Evolutionary conservation across 2,797 vertebrate species (phyloP), one percentile per base, ranked within the genome.

Genomic region (Gymnopithys bicolor): DNA sequence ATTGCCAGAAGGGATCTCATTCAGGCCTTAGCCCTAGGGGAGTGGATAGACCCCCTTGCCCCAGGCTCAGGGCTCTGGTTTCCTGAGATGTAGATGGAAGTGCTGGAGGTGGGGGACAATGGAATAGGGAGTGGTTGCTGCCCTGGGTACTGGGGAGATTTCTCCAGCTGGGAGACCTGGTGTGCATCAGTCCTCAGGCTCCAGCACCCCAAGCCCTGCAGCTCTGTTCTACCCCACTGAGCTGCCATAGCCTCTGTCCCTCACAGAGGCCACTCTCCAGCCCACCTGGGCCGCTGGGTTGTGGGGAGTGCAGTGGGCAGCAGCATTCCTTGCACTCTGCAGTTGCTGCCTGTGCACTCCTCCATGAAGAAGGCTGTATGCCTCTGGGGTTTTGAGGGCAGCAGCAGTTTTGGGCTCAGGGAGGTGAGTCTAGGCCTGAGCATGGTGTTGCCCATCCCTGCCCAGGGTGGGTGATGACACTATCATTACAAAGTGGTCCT

Each of bases 391-490:
- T 69, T 58, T 79, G 56, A 85, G 35, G 28, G 56, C 6, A 73
- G 78, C 46, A 70, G 48, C 5, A n/a, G n/a, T 69, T 51, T 66
- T 59, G 68, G 37, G 23, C 32, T 32, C 46, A 71, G 46, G 67
- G 25, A 67, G 13, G 27, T 66, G 70, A 78, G 39, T 35, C 8
- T 76, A 63, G 56, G 51, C 35, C 33, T 43, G 22, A 55, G 24
- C 28, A 30, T 13, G 23, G 35, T 79, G 55, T 48, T 71, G 66
- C 39, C 25, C 43, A 48, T 56, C 33, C 41, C 58, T 73, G 32
- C 32, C 30, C 1, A 0, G 22, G 13, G 10, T 85, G 60, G 27
- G 17, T 3, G 6, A 73, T 0, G 1, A 19, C 60, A 66, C 9
- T 0, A 0, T 25, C 28, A 14, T 17, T 64, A 45, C 37, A n/a